phyloP scores from a whole-genome alignment of 2,113 vertebrate genomes.

The Potamarius usumacintae region DNA sequence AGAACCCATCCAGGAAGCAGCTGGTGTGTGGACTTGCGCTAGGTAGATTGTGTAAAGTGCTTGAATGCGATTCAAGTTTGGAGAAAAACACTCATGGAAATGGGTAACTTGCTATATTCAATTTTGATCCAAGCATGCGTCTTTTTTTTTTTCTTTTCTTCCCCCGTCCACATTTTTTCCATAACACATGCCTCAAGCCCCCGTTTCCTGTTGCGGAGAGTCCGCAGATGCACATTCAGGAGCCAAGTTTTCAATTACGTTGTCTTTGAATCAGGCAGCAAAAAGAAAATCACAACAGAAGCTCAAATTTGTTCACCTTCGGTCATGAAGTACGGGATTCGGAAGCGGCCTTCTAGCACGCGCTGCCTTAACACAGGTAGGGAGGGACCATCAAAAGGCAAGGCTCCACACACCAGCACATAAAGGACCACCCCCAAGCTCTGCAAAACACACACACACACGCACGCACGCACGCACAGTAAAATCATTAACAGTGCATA shows the following conservation, averaged over 20 bases:
- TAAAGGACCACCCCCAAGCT: conserved; percentile 98
- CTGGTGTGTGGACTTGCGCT: not conserved
- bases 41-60: conserved; percentile 8
- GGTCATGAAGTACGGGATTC: conserved; percentile 99
- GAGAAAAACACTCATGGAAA: conserved; percentile 22
- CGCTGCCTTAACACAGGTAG: conserved; percentile 93
- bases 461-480: conserved; percentile 62
- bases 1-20: conserved; percentile 28
- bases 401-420: conserved; percentile 92
- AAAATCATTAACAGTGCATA: conserved; percentile 30
- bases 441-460: conserved; percentile 64
- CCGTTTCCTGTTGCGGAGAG: not conserved
- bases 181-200: not conserved
- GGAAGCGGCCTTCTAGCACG: conserved; percentile 95
- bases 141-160: not conserved
- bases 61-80: conserved; percentile 32
- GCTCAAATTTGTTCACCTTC: conserved; percentile 81
- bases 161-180: not conserved
- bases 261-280: conserved; percentile 7
- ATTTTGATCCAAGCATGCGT: conserved; percentile 13
- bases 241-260: conserved; percentile 4
- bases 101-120: conserved; percentile 32
- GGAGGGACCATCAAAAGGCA: conserved; percentile 95
- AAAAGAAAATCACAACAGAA: conserved; percentile 37
- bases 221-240: not conserved